Base-by-base conservation (phyloP, 2,888 invertebrate genomes). In the Sinopyrophorus schimmeli region DNA sequence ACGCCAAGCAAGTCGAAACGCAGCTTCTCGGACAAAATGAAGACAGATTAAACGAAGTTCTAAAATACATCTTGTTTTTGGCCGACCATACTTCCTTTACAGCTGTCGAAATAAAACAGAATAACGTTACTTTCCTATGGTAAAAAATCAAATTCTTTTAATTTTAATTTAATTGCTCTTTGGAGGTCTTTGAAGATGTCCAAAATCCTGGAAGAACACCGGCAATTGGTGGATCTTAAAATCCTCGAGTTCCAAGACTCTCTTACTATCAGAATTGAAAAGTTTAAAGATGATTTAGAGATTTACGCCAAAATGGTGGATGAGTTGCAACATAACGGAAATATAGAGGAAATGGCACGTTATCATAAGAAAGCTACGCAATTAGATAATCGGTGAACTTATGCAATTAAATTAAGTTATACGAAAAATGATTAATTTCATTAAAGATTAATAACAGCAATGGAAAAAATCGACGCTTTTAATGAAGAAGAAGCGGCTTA, bases 401-500 rank as follows among this genome's bases (percentile, higher is more conserved):
- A 4, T 12, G 4, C 5, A 5, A n/a, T 12, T 15, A 16, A 37
- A 23, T 23, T 7, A 37, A 16, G 5, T 1, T 23, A 7, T 34
- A 15, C 7, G 4, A 26, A 9, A n/a, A n/a, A n/a, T n/a, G n/a
- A n/a, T n/a, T n/a, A n/a, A n/a, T n/a, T n/a, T n/a, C n/a, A n/a
- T n/a, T 3, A 20, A 31, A 49, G 49, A 18, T 34, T 49, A 34
- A 32, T 42, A 16, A 14, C 21, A 10, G 49, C 49, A 3, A 32
- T 37, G 38, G 43, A 49, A n/a, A 43, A 27, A 39, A 49, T 49
- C 1, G 49, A 93, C 63, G 81, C 83, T 49, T 93, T 97, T 63
- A 97, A 97, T 69, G 87, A 86, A 67, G 96, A 97, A 70, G 97
- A 97, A 69, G 76, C 80, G 17, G 81, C 93, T 10, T 96, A 88